Evolutionary conservation across 1,140 invertebrate species (phyloP).

Genomic region (Cotesia glomerata): DNA sequence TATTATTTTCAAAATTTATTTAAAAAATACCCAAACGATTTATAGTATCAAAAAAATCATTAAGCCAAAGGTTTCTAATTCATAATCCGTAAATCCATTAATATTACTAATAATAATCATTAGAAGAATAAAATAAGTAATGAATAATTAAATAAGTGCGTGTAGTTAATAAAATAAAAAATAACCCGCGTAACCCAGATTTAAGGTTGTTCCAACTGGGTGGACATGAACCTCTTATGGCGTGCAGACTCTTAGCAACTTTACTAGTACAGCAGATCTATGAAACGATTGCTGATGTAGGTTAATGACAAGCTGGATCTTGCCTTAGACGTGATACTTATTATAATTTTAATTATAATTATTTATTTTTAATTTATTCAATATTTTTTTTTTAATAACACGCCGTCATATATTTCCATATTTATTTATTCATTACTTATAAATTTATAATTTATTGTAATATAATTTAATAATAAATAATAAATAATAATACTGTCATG

Average conservation of each 20-base stretch:
- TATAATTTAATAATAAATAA: too few species aligned
- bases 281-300: conserved; percentile 27
- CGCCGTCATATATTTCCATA: too few species aligned
- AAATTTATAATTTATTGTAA: too few species aligned
- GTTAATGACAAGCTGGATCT: conserved; percentile 29
- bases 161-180: not conserved
- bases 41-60: too few species aligned
- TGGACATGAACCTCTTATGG: conserved; percentile 13
- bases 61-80: too few species aligned
- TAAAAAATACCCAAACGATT: too few species aligned
- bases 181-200: conserved; percentile 16
- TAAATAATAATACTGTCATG: too few species aligned
- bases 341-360: conserved; percentile 6
- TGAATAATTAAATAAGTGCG: not conserved
- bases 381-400: too few species aligned
- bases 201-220: conserved; percentile 18
- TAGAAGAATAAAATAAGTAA: not conserved
- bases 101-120: too few species aligned
- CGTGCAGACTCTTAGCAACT: conserved; percentile 16
- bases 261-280: conserved; percentile 21
- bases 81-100: too few species aligned
- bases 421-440: too few species aligned
- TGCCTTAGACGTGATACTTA: conserved; percentile 13
- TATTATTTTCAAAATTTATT: too few species aligned
- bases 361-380: not conserved